Percentiles rank a stretch among this genome's conserved stretches.
These are phyloP conservation scores for Leucophenga montana DNA, from an alignment of 2,888 invertebrate species.

Conservation along the genomic window DNA sequence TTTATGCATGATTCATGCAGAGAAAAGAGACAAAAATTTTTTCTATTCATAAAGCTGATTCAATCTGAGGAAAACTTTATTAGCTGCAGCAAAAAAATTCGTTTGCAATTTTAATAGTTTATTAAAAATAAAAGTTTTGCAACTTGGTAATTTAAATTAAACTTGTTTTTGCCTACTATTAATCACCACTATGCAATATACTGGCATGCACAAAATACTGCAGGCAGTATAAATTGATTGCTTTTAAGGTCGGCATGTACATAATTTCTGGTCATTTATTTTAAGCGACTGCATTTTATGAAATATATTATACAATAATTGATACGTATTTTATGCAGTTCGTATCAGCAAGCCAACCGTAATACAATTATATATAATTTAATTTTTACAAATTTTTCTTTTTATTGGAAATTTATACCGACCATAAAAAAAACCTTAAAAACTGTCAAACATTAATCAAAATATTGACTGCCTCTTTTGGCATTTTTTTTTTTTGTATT, in stretches of 20 bases:
- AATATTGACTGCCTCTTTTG: slow-evolving; percentile 5
- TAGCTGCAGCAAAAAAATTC: no score
- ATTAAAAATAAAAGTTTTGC: no score
- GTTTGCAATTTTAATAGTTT: no score
- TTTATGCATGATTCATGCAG: neutral
- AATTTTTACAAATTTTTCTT: no score
- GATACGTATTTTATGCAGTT: neutral
- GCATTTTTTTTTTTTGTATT: no score
- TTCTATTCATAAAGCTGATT: neutral
- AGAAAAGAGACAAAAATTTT: neutral
- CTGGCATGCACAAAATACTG: no score
- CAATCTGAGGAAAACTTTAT: no score
- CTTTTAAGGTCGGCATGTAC: neutral
- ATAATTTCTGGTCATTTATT: neutral
- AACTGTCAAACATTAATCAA: slow-evolving; percentile 21
- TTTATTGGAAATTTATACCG: neutral
- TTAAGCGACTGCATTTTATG: slow-evolving; percentile 3
- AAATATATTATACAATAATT: slow-evolving; percentile 3
- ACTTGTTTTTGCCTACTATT: no score
- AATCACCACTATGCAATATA: no score
- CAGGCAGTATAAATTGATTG: slow-evolving; percentile 3
- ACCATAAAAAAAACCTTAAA: neutral
- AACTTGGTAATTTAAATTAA: no score
- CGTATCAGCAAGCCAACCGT: neutral
- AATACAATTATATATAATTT: neutral